These are phyloP conservation scores for Acleris holmiana DNA, from an alignment of 2,888 invertebrate genomes.

Conservation along the genomic window DNA sequence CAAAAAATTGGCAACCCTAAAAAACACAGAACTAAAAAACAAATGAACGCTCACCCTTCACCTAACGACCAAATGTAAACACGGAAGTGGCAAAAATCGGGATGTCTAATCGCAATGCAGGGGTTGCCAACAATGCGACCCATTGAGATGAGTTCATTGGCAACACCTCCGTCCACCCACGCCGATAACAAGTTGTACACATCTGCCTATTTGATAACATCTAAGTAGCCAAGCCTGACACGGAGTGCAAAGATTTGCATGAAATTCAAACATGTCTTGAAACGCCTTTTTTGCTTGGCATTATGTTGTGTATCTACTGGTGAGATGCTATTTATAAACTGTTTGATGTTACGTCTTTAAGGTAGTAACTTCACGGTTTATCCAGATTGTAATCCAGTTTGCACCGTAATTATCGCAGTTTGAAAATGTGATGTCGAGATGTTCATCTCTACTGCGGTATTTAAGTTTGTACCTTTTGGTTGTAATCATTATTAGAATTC, in stretches of 20 bases:
- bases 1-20: not conserved
- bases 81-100: conserved; percentile 70
- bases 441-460: not conserved
- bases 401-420: too few species aligned
- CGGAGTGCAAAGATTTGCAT: conserved; percentile 37
- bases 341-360: conserved; percentile 22
- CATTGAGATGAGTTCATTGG: conserved; percentile 76
- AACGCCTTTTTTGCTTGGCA: conserved; percentile 19
- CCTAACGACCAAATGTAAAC: conserved; percentile 56
- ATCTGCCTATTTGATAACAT: conserved; percentile 75
- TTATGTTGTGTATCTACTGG: conserved; percentile 25
- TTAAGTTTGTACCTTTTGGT: not conserved
- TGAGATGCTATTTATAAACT: conserved; percentile 19
- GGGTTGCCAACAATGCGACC: conserved; percentile 72
- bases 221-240: conserved; percentile 51
- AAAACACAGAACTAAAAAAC: not conserved
- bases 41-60: conserved; percentile 29
- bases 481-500: not conserved
- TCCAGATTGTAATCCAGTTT: not conserved
- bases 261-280: conserved; percentile 36
- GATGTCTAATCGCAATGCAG: conserved; percentile 60
- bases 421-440: not conserved
- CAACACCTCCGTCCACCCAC: conserved; percentile 76
- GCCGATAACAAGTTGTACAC: conserved; percentile 81
- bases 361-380: conserved; percentile 18